A percentile compares a stretch with the other conserved stretches of the same genome.
Conservation (phyloP, 2,797 vertebrate genomes). For the Sebastes kiyomatsui region DNA sequence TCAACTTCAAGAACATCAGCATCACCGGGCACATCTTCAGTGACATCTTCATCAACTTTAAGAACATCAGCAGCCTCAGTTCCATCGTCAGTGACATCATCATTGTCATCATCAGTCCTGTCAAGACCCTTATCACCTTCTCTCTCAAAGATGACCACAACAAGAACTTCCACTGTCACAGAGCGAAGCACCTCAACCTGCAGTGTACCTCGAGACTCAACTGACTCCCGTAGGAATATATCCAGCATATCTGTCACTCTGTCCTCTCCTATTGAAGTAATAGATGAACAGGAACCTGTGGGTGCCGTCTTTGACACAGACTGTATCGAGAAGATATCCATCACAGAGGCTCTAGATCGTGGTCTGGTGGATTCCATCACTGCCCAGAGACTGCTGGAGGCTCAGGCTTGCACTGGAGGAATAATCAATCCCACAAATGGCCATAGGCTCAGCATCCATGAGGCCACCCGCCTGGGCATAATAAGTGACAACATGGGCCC, state of each 20-base stretch:
- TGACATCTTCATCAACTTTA: constrained; percentile 19
- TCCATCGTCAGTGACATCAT: constrained; percentile 18
- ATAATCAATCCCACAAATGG: constrained; percentile 90
- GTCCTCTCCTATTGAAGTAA: constrained; percentile 77
- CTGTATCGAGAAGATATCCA: constrained; percentile 91
- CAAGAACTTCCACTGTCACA: constrained; percentile 63
- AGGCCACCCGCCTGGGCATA: constrained; percentile 85
- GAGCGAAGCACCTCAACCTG: not conserved
- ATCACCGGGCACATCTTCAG: not conserved
- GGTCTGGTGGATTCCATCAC: constrained; percentile 94
- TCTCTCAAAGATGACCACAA: constrained; percentile 57
- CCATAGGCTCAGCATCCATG: constrained; percentile 88
- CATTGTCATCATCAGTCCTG: constrained; percentile 31
- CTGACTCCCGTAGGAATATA: constrained; percentile 71
- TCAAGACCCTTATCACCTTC: constrained; percentile 51
- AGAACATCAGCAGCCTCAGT: constrained; percentile 1
- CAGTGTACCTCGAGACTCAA: constrained; percentile 61
- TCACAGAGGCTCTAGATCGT: constrained; percentile 88
- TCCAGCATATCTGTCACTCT: constrained; percentile 83
- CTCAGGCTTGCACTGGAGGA: constrained; percentile 95
- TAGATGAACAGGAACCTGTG: constrained; percentile 89
- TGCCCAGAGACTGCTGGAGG: constrained; percentile 92
- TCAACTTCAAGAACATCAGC: constrained; percentile 11
- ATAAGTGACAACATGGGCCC: constrained; percentile 88
- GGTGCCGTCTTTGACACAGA: constrained; percentile 96